Evolutionary conservation across 2,797 vertebrate species (phyloP), one percentile per base, ranked within the genome.

Genomic region (Trachops cirrhosus): DNA sequence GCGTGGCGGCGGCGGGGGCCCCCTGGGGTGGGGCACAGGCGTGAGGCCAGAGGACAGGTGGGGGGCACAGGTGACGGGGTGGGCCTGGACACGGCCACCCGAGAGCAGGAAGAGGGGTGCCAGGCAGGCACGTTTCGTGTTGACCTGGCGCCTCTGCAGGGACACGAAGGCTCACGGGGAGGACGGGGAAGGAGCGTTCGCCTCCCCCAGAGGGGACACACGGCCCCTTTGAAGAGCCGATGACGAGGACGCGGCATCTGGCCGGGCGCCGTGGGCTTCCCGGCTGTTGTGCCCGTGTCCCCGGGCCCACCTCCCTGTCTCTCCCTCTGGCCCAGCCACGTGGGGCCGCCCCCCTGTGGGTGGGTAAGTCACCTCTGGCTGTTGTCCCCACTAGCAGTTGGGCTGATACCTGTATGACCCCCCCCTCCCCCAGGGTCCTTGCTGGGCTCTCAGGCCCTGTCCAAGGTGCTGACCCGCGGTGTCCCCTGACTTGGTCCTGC

Each of bases 1-100:
- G 99, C 98, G 99, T 98, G 98, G 99, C 98, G 98, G 98, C 98
- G 99, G 98, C 99, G 98, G 92, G 98, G 89, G 41, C 90, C 97
- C 97, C 97, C 0, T 41, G 97, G 98, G 98, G 96, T 67, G 5
- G 93, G 95, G 85, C 96, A 97, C 91, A 96, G 85, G 94, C 29
- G 71, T 67, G 24, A 57, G n/a, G 79, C 21, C 19, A 89, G 83
- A 24, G 19, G 24, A 18, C 37, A 18, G 64, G 88, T 90, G n/a
- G 37, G 22, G 46, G 39, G 46, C 4, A 18, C 75, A 57, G 59
- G 96, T 32, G 82, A 86, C 87, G 18, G 15, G 52, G 41, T 34
- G 67, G 86, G 44, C 64, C 46, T 67, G 14, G 96, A 75, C 26
- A 2, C 34, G 18, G 84, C 79, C 87, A 16, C 48, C 1, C 0